Evolutionary conservation across 2,113 vertebrate genomes (phyloP), one percentile per base, ranked within the genome.

Genomic region (Oceanites oceanicus): DNA sequence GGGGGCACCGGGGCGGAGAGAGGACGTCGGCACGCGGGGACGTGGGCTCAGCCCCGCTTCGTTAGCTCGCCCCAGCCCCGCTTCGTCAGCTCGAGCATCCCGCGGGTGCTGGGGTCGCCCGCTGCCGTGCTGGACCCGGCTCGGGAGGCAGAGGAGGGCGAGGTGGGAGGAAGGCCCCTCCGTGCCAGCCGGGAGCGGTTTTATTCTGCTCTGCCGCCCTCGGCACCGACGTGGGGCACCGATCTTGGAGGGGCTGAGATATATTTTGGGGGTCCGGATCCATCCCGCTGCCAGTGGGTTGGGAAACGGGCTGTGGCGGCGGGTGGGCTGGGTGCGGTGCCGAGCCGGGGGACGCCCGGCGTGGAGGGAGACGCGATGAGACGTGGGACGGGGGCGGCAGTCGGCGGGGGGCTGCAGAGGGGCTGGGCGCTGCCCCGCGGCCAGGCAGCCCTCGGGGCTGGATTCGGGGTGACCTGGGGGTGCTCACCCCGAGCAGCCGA

Each of bases 321-420:
- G 38, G 61, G 66, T 1, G 55, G 42, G 52, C 42, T 50, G 80
- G 66, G 45, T 40, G 67, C 5, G 12, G 62, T 11, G 68, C 90
- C 36, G 70, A 75, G 62, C 47, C 1, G 1, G 29, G 44, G 58
- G 34, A 34, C 44, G 3, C 20, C 25, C 53, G 4, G 40, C 10
- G 0, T 6, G 62, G 47, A 75, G 22, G 55, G 62, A 49, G 68
- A 68, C 6, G 17, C 25, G 67, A 61, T 47, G 75, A 74, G 90
- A 7, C 0, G 45, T 1, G 1, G 53, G 34, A 26, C 0, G 15
- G 27, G 27, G 22, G 7, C 2, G 7, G 88, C 0, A 7, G 23
- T 4, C 3, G 5, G 81, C 0, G 5, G 11, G 22, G 42, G 20
- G 45, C 45, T n/a, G 17, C 45, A 14, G 52, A 42, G 71, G 52